Evolutionary conservation across 2,888 invertebrate genomes (phyloP).

Genomic region (Volucella inanis): DNA sequence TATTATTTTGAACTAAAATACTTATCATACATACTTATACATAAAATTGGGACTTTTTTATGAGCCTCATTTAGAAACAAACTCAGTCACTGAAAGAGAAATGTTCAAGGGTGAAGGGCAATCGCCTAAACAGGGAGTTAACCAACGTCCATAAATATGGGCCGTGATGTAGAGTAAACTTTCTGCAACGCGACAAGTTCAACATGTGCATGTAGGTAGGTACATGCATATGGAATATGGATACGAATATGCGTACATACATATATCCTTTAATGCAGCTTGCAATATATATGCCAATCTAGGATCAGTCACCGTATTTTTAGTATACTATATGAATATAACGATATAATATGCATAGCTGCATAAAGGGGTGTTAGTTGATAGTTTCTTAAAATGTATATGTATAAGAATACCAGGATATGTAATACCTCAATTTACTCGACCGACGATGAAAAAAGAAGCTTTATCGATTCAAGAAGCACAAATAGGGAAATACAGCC

Average conservation of each 20-base stretch:
- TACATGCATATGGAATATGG: no score
- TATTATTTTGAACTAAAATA: no score
- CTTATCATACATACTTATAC: no score
- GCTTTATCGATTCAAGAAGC: conserved; percentile 55
- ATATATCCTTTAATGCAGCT: conserved; percentile 44
- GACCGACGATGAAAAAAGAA: conserved; percentile 26
- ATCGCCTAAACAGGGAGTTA: conserved; percentile 45
- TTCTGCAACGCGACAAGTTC: conserved; percentile 65
- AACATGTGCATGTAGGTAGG: conserved; percentile 42
- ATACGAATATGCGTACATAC: no score
- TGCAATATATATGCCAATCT: conserved; percentile 74
- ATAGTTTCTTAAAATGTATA: conserved; percentile 57
- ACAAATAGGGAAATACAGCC: neutral
- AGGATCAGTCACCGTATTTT: no score
- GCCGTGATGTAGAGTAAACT: neutral
- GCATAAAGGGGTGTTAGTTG: conserved; percentile 45
- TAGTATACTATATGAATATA: no score
- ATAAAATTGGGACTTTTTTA: no score
- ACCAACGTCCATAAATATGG: conserved; percentile 56
- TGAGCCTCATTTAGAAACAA: no score
- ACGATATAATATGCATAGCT: conserved; percentile 8
- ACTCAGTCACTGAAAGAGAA: no score
- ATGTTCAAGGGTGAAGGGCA: conserved; percentile 68
- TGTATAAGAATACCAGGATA: conserved; percentile 61
- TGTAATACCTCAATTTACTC: conserved; percentile 37